Evolutionary conservation across 2,888 invertebrate species (phyloP).

Genomic region (Cepaea hortensis): DNA sequence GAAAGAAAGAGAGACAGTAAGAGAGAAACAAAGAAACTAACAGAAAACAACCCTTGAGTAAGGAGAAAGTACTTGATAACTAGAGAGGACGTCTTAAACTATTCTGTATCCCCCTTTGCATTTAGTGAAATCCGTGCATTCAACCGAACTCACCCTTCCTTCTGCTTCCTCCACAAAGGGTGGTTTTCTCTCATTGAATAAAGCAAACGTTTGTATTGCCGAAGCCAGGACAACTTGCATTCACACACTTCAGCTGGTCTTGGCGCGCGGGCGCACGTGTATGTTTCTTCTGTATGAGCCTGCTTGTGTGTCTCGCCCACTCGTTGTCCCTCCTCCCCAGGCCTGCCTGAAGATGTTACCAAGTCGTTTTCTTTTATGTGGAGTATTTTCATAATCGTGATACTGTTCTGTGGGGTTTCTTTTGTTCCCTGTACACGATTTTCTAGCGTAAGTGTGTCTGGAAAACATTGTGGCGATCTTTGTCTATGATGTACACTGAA

Average conservation of each 20-base stretch:
- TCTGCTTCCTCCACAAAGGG: constrained; percentile 12
- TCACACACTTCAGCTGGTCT: not conserved
- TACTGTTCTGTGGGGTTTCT: not conserved
- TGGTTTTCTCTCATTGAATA: not conserved
- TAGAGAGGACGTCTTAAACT: no score
- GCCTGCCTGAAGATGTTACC: not conserved
- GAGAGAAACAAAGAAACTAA: no score
- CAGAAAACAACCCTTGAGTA: no score
- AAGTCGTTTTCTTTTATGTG: not conserved
- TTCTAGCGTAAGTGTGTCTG: not conserved
- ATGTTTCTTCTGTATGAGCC: not conserved
- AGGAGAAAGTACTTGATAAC: no score
- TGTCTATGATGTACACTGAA: not conserved
- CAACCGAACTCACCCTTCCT: constrained; percentile 9
- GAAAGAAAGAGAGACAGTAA: no score
- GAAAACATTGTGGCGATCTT: not conserved
- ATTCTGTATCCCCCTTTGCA: no score
- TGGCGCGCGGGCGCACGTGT: not conserved
- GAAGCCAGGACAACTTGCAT: not conserved
- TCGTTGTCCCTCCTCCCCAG: not conserved
- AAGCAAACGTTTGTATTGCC: not conserved
- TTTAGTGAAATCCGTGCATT: not conserved
- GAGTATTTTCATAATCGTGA: not conserved
- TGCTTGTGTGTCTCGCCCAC: not conserved
- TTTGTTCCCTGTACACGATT: not conserved